A percentile compares a stretch with the other conserved stretches of the same genome.
phyloP scores from a whole-genome alignment of 2,113 vertebrate species.

The Anguilla rostrata region DNA sequence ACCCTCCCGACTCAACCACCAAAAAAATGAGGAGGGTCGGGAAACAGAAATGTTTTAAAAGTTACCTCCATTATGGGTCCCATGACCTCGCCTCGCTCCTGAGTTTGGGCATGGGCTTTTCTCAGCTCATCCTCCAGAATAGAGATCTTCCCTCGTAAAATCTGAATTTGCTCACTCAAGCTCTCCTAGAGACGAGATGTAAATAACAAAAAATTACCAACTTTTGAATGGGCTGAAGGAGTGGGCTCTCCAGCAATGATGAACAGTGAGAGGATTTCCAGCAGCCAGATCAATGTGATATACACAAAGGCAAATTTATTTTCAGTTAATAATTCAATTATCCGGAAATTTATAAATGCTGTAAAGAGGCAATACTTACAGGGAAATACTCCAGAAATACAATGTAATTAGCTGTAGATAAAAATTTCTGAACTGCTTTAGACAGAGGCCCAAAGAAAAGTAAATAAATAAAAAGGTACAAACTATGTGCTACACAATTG shows the following conservation, averaged over 20 bases:
- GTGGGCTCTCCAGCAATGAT: not conserved
- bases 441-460: no score
- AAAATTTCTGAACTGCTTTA: no score
- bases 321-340: not conserved
- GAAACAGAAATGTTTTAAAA: not conserved
- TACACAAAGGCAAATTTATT: not conserved
- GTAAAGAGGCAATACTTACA: no score
- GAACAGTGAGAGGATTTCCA: not conserved
- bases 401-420: no score
- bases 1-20: no score
- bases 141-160: slow-evolving; percentile 86
- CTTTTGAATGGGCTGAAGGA: not conserved
- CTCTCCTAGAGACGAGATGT: slow-evolving; percentile 68
- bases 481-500: no score
- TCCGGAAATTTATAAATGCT: not conserved
- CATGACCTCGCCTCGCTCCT: slow-evolving; percentile 85
- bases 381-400: no score
- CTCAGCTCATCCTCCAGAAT: slow-evolving; percentile 81
- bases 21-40: not conserved
- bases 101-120: slow-evolving; percentile 53
- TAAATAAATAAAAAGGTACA: no score
- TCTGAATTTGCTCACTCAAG: slow-evolving; percentile 81
- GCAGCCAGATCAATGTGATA: no score
- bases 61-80: slow-evolving; percentile 82
- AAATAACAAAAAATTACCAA: not conserved